Conservation (phyloP, 2,888 invertebrate genomes). For the Andrena praecox region DNA sequence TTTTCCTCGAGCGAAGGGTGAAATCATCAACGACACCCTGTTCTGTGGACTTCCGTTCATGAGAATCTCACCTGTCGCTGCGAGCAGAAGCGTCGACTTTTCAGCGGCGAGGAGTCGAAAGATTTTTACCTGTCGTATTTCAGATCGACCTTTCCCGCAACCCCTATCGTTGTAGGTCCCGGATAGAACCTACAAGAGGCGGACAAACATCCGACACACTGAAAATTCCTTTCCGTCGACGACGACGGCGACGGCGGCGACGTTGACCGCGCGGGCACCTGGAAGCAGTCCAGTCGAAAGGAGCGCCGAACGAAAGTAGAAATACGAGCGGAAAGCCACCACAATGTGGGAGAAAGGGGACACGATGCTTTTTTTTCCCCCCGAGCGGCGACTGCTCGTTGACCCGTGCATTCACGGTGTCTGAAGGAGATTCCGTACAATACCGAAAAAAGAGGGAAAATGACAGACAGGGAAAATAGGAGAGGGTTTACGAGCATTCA, state of each 20-base stretch:
- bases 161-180: not conserved
- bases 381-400: slow-evolving; percentile 15
- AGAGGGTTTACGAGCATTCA: slow-evolving; percentile 63
- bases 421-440: slow-evolving; percentile 50
- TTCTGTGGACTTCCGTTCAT: slow-evolving; percentile 17
- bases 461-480: slow-evolving; percentile 22
- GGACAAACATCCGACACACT: slow-evolving; percentile 30
- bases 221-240: slow-evolving; percentile 20
- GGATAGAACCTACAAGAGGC: slow-evolving; percentile 1
- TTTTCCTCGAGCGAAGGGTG: not conserved
- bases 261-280: slow-evolving; percentile 3
- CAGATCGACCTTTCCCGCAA: slow-evolving; percentile 19
- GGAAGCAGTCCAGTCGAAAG: slow-evolving; percentile 6
- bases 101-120: slow-evolving; percentile 19
- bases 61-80: slow-evolving; percentile 41
- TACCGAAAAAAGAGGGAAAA: slow-evolving; percentile 20
- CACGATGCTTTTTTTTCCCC: slow-evolving; percentile 10
- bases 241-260: not conserved
- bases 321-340: slow-evolving; percentile 19
- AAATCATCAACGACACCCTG: slow-evolving; percentile 39
- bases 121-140: slow-evolving; percentile 28
- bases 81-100: slow-evolving; percentile 27
- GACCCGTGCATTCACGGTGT: slow-evolving; percentile 37
- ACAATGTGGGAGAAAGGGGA: slow-evolving; percentile 14
- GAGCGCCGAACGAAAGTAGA: slow-evolving; percentile 25